phyloP scores from a whole-genome alignment of 2,888 invertebrate genomes.

The Norana najaformis region DNA sequence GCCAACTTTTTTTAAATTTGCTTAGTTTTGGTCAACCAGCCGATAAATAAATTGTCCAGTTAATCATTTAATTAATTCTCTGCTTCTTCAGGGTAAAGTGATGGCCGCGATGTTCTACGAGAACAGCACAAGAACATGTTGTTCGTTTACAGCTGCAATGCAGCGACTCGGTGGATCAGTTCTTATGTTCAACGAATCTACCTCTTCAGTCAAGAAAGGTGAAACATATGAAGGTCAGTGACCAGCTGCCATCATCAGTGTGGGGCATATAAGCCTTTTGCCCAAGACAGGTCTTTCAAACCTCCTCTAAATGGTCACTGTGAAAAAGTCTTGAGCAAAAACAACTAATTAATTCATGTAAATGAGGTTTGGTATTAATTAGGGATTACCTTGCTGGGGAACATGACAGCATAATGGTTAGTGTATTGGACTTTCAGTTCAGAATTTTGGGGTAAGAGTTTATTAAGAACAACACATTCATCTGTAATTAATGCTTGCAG shows the following conservation, averaged over 20 bases:
- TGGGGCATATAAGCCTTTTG: not conserved
- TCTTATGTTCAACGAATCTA: slow-evolving; percentile 83
- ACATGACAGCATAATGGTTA: not conserved
- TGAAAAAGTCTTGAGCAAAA: not conserved
- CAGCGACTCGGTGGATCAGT: slow-evolving; percentile 91
- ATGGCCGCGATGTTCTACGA: slow-evolving; percentile 97
- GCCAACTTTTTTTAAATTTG: not conserved
- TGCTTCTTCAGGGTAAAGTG: slow-evolving; percentile 74
- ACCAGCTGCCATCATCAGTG: not conserved
- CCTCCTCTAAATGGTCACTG: not conserved
- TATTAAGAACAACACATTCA: no score
- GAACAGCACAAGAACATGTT: slow-evolving; percentile 92
- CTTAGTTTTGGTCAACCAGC: not conserved
- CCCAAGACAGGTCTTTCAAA: not conserved
- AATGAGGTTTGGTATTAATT: no score
- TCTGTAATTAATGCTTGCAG: no score
- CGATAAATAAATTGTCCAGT: not conserved
- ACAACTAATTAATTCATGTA: no score
- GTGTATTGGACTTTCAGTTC: no score
- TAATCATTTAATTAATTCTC: not conserved
- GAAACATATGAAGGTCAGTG: slow-evolving; percentile 81
- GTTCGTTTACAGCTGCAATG: slow-evolving; percentile 96
- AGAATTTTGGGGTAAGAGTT: no score
- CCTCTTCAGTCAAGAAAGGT: slow-evolving; percentile 93
- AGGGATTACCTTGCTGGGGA: not conserved